Evolutionary conservation across 2,888 invertebrate genomes (phyloP).

Genomic region (Scelioninae gen. 1): DNA sequence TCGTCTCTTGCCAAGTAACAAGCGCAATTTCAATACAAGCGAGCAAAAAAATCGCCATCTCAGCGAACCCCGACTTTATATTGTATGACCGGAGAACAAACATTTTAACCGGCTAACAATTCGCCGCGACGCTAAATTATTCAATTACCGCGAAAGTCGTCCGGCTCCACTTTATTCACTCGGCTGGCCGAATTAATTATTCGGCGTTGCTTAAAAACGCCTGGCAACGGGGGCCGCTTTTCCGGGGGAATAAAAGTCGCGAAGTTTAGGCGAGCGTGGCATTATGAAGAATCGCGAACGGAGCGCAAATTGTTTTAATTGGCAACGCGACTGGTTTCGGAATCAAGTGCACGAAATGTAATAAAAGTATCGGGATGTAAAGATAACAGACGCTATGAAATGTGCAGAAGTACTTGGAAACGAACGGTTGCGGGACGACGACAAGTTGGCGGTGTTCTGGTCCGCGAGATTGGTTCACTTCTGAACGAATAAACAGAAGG

Average conservation of each 20-base stretch:
- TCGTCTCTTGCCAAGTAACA: constrained; percentile 36
- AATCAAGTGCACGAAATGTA: too few species aligned
- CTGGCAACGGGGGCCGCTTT: neutral
- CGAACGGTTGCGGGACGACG: too few species aligned
- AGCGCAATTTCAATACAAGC: constrained; percentile 41
- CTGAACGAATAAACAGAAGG: too few species aligned
- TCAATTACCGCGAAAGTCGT: constrained; percentile 53
- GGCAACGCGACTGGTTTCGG: neutral
- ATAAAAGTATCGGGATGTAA: too few species aligned
- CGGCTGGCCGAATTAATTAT: constrained; percentile 52
- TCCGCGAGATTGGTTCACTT: too few species aligned
- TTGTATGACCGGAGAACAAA: constrained; percentile 53
- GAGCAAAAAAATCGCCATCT: constrained; percentile 47
- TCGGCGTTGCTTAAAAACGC: constrained; percentile 41
- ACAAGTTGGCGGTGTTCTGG: too few species aligned
- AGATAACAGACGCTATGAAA: too few species aligned
- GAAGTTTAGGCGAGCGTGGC: constrained; percentile 22
- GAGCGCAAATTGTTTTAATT: neutral
- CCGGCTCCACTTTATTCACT: constrained; percentile 36
- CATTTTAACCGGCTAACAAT: constrained; percentile 48
- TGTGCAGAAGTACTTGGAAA: too few species aligned
- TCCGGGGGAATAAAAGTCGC: constrained; percentile 10
- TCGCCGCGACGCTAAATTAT: constrained; percentile 51
- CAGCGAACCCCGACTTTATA: constrained; percentile 25
- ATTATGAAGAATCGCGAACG: neutral